Evolutionary conservation across 2,797 vertebrate species (phyloP).

Genomic region (Onychomys arenicola): DNA sequence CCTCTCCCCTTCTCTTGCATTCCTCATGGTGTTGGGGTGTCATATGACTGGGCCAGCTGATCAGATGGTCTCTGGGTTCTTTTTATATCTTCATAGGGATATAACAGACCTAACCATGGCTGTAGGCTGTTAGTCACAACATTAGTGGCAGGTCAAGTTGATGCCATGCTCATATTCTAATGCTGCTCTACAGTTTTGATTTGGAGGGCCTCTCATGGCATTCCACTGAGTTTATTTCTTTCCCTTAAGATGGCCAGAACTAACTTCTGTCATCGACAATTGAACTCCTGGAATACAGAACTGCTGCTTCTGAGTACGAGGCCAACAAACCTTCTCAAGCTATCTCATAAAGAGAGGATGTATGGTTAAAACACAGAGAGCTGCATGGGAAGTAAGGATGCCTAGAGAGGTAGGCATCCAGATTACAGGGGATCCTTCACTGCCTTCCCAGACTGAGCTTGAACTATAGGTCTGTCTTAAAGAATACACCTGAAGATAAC

Average conservation of each 20-base stretch:
- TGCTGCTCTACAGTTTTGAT: background rate
- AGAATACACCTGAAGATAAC: background rate
- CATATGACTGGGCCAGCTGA: background rate
- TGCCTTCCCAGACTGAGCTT: background rate
- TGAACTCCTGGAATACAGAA: background rate
- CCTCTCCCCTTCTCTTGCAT: background rate
- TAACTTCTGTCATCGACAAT: background rate
- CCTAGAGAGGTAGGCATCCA: background rate
- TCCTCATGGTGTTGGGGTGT: background rate
- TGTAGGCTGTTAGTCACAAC: background rate
- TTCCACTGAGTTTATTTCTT: background rate
- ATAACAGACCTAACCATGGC: background rate
- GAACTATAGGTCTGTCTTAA: background rate
- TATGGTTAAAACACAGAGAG: background rate
- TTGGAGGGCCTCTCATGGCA: background rate
- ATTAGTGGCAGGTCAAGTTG: background rate
- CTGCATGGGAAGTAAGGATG: background rate
- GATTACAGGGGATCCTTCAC: background rate
- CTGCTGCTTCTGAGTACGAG: background rate
- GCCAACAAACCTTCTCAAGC: background rate
- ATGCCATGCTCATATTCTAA: background rate
- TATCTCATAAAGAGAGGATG: background rate
- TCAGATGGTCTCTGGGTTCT: background rate
- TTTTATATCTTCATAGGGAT: background rate
- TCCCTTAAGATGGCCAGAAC: background rate